A percentile compares a stretch with the other conserved stretches of the same genome.
phyloP scores from a whole-genome alignment of 2,113 vertebrate genomes.

The Alaudala cheleensis region DNA sequence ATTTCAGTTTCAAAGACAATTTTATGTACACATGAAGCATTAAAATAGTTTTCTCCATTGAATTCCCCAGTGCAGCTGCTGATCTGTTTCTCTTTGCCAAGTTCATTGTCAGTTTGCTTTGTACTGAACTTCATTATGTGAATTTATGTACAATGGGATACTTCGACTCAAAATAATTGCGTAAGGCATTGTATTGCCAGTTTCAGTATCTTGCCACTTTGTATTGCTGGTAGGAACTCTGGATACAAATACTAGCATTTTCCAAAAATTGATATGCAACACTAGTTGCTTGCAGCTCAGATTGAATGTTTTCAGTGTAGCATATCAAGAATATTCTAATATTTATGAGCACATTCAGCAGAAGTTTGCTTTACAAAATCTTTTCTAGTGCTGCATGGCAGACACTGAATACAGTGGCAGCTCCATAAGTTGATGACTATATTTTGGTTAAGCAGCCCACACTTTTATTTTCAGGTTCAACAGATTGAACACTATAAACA shows the following conservation, averaged over 20 bases:
- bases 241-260: conserved; percentile 40
- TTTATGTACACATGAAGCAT: conserved; percentile 10
- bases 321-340: conserved; percentile 48
- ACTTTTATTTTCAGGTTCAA: conserved; percentile 27
- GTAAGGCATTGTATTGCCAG: conserved; percentile 25
- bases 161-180: conserved; percentile 50
- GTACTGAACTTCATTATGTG: conserved; percentile 50
- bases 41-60: conserved; percentile 36
- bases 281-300: neutral
- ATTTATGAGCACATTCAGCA: conserved; percentile 55
- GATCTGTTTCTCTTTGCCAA: conserved; percentile 40
- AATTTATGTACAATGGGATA: conserved; percentile 59
- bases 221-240: conserved; percentile 23
- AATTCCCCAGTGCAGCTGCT: conserved; percentile 51
- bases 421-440: conserved; percentile 7
- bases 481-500: conserved; percentile 4
- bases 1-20: conserved; percentile 37
- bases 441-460: conserved; percentile 38
- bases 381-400: neutral
- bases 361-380: conserved; percentile 36
- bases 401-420: neutral
- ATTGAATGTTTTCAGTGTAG: conserved; percentile 36
- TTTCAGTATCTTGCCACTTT: conserved; percentile 44
- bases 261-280: conserved; percentile 44
- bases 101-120: conserved; percentile 53